phyloP scores from a whole-genome alignment of 1,140 invertebrate species.

The Nebria ingens region DNA sequence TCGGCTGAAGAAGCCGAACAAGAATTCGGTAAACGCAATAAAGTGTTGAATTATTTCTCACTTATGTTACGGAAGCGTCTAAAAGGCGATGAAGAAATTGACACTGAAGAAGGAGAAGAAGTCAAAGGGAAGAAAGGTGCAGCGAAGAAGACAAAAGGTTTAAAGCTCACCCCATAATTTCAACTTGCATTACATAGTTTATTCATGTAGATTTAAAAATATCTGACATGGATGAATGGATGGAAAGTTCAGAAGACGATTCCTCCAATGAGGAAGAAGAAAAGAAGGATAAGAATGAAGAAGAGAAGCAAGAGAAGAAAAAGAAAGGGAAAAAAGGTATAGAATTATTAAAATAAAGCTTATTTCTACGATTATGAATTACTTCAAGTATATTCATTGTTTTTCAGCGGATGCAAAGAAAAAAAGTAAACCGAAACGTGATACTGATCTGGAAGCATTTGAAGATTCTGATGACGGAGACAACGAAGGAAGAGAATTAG shows the following conservation, averaged over 20 bases:
- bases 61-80: slow-evolving; percentile 85
- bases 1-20: slow-evolving; percentile 95
- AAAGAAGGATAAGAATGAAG: slow-evolving; percentile 53
- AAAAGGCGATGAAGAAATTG: slow-evolving; percentile 69
- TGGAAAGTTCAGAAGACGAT: slow-evolving; percentile 66
- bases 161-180: too few species aligned
- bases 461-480: slow-evolving; percentile 97
- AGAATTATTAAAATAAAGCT: slow-evolving; percentile 17
- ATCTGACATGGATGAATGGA: slow-evolving; percentile 91
- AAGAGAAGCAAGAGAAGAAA: slow-evolving; percentile 56
- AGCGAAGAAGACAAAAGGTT: slow-evolving; percentile 39
- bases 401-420: slow-evolving; percentile 29
- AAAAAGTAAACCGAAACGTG: slow-evolving; percentile 67
- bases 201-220: slow-evolving; percentile 77
- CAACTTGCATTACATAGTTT: slow-evolving; percentile 18
- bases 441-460: slow-evolving; percentile 75
- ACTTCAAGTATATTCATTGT: neutral
- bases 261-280: slow-evolving; percentile 50
- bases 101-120: slow-evolving; percentile 64
- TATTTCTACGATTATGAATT: too few species aligned
- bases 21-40: slow-evolving; percentile 87
- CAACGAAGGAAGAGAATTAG: slow-evolving; percentile 82
- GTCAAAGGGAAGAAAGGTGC: slow-evolving; percentile 44
- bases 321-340: slow-evolving; percentile 54
- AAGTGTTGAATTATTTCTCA: slow-evolving; percentile 89